These are phyloP conservation scores for Leptocoma aspasia DNA, from an alignment of 2,113 vertebrate species.

Conservation along the genomic window DNA sequence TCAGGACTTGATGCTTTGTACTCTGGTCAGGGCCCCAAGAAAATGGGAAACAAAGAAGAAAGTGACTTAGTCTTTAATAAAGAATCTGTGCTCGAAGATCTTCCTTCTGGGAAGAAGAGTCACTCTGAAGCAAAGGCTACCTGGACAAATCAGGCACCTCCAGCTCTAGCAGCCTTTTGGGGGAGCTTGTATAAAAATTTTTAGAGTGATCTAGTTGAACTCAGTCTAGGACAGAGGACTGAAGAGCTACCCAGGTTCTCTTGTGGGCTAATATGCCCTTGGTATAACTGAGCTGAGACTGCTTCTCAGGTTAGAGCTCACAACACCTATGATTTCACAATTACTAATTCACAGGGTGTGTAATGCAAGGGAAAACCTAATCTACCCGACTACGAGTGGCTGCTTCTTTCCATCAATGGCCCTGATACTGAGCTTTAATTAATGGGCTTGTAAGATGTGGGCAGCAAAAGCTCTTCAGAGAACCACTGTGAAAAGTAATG, in stretches of 20 bases:
- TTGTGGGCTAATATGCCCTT: neutral
- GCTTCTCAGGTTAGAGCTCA: neutral
- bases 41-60: neutral
- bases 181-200: accelerated
- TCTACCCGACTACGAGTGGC: no score
- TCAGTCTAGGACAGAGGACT: neutral
- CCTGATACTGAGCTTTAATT: neutral
- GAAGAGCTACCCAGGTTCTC: neutral
- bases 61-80: neutral
- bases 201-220: neutral
- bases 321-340: neutral
- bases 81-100: neutral
- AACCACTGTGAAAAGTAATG: neutral
- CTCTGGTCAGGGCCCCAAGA: neutral
- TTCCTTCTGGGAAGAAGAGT: neutral
- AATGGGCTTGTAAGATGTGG: neutral
- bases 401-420: neutral
- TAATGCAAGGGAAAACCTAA: neutral
- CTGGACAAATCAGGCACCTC: accelerated
- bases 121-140: no score
- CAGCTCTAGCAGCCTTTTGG: neutral
- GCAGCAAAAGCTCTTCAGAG: neutral
- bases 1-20: neutral
- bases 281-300: accelerated
- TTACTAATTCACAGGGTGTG: no score